A percentile compares a stretch with the other conserved stretches of the same genome.
Evolutionary conservation across 2,888 invertebrate genomes (phyloP).

Genomic region (Ophonus ardosiacus): DNA sequence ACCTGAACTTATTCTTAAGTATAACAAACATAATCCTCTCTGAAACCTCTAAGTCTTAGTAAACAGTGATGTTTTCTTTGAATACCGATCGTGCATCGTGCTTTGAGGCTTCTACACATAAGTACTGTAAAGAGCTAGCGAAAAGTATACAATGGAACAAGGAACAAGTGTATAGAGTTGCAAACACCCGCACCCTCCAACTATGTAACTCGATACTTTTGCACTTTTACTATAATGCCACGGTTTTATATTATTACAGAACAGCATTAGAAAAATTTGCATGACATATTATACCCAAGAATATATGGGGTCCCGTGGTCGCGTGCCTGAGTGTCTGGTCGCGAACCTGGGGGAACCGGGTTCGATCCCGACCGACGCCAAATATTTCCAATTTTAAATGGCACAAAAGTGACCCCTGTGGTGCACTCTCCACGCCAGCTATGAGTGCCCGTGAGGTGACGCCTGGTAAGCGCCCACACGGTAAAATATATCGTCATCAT

Average conservation of each 20-base stretch:
- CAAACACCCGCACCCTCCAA: background rate
- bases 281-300: background rate
- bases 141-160: background rate
- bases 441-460: too few relatives aligned
- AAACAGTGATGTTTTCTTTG: background rate
- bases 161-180: slow-evolving; percentile 28
- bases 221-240: slow-evolving; percentile 27
- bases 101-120: too few relatives aligned
- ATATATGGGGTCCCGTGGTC: too few relatives aligned
- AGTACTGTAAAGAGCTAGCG: background rate
- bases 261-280: background rate
- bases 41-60: background rate
- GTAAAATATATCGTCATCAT: too few relatives aligned
- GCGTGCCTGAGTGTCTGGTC: too few relatives aligned
- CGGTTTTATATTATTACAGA: background rate
- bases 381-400: too few relatives aligned
- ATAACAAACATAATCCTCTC: background rate
- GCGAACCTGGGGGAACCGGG: too few relatives aligned
- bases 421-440: too few relatives aligned
- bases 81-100: background rate
- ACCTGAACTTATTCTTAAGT: background rate
- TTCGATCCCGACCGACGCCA: too few relatives aligned
- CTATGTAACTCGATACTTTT: slow-evolving; percentile 15
- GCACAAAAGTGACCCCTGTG: too few relatives aligned
- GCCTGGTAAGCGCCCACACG: too few relatives aligned